Percentiles rank a stretch among this genome's conserved stretches.
Conservation (phyloP, 2,797 vertebrate species). For the Limnodromus scolopaceus region DNA sequence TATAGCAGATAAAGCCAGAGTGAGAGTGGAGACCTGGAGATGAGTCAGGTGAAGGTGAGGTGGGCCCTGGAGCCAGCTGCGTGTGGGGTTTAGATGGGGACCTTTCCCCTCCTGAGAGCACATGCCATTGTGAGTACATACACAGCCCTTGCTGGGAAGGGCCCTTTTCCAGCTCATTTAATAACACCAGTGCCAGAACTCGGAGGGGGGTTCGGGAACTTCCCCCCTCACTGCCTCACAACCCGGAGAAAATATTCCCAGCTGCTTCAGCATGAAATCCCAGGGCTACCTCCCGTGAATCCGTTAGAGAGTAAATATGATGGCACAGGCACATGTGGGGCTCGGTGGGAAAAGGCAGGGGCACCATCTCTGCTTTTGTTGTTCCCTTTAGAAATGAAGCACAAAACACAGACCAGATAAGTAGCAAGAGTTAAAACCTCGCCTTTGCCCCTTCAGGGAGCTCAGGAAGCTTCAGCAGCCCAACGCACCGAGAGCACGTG, state of each 20-base stretch:
- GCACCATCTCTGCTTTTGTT: neutral
- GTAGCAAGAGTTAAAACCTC: neutral
- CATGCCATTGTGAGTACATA: neutral
- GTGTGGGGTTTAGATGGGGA: neutral
- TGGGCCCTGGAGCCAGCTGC: neutral
- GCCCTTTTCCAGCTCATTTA: constrained; percentile 31
- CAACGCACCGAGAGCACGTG: rapidly evolving
- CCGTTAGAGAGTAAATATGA: neutral
- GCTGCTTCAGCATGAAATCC: constrained; percentile 21
- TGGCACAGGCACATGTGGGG: neutral
- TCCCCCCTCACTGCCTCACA: constrained; percentile 28
- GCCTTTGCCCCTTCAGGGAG: neutral
- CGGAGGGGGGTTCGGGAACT: neutral
- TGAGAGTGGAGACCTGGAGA: rapidly evolving
- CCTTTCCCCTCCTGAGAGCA: neutral
- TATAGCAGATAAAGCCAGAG: neutral
- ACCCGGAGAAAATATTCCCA: constrained; percentile 1
- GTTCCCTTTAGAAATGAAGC: neutral
- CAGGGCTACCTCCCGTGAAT: neutral
- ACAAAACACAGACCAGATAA: neutral
- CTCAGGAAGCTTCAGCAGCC: neutral
- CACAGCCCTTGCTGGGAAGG: constrained; percentile 16
- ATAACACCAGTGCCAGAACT: constrained; percentile 35
- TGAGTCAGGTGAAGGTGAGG: neutral
- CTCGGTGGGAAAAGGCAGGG: neutral